Evolutionary conservation across 2,797 vertebrate species (phyloP).

Genomic region (Picus viridis): DNA sequence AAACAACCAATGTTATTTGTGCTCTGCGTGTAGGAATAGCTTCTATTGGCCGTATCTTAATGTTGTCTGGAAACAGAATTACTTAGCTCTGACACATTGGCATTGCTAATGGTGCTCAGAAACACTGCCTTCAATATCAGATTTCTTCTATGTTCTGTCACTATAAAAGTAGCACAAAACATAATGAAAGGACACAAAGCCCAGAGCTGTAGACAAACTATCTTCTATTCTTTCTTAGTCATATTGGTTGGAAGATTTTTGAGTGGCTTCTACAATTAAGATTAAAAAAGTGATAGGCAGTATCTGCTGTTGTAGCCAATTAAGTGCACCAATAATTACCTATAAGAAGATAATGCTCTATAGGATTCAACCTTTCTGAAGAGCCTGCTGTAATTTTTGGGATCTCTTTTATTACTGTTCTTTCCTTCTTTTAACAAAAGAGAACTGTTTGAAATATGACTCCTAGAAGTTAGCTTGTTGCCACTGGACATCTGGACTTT

Average conservation of each 20-base stretch:
- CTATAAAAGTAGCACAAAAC: neutral
- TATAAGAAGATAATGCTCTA: neutral
- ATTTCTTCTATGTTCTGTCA: neutral
- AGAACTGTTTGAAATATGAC: neutral
- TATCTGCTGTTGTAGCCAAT: neutral
- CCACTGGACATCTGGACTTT: neutral
- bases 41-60: neutral
- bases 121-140: fast-evolving
- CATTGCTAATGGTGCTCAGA: neutral
- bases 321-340: neutral
- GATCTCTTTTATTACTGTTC: fast-evolving
- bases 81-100: neutral
- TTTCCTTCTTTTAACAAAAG: neutral
- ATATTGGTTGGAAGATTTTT: neutral
- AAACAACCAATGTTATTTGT: neutral
- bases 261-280: neutral
- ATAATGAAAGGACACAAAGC: neutral
- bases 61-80: neutral
- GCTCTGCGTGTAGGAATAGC: neutral
- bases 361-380: neutral
- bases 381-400: neutral
- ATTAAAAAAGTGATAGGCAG: neutral
- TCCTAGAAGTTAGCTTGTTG: neutral
- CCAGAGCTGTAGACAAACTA: neutral
- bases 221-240: neutral